A percentile compares a stretch with the other conserved stretches of the same genome.
Evolutionary conservation across 2,113 vertebrate genomes (phyloP).

Genomic region (Uria lomvia): DNA sequence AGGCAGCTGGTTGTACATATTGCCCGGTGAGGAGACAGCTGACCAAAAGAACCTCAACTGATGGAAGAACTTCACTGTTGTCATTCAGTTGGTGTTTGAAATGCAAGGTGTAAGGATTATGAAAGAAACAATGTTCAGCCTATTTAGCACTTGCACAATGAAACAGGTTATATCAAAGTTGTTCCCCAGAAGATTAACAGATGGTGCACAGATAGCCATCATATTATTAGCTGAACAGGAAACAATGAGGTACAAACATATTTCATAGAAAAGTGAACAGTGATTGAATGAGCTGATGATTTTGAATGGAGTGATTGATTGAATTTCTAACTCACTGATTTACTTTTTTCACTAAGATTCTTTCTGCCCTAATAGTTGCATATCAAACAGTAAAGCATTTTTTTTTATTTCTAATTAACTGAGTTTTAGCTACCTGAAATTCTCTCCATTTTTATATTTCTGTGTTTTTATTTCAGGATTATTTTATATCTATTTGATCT

Average conservation of each 20-base stretch:
- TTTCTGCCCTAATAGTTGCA: neutral
- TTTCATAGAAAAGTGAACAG: neutral
- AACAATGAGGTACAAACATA: neutral
- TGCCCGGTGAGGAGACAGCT: neutral
- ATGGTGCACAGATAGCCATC: neutral
- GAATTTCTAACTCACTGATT: neutral
- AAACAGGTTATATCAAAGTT: neutral
- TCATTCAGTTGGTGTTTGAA: neutral
- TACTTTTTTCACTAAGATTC: neutral
- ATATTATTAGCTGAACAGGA: neutral
- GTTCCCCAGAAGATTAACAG: neutral
- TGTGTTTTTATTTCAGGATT: neutral
- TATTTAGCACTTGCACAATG: neutral
- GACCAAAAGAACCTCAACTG: neutral
- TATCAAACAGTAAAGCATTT: neutral
- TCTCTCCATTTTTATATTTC: neutral
- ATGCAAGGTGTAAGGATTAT: neutral
- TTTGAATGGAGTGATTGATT: neutral
- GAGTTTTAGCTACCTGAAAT: neutral
- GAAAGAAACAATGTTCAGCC: neutral
- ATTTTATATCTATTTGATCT: neutral
- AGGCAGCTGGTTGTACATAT: constrained; percentile 31
- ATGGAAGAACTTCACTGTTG: neutral
- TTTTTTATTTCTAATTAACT: neutral
- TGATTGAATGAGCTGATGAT: neutral